These are phyloP conservation scores for Tamandua tetradactyla DNA, from an alignment of 2,797 vertebrate genomes.

Conservation along the genomic window DNA sequence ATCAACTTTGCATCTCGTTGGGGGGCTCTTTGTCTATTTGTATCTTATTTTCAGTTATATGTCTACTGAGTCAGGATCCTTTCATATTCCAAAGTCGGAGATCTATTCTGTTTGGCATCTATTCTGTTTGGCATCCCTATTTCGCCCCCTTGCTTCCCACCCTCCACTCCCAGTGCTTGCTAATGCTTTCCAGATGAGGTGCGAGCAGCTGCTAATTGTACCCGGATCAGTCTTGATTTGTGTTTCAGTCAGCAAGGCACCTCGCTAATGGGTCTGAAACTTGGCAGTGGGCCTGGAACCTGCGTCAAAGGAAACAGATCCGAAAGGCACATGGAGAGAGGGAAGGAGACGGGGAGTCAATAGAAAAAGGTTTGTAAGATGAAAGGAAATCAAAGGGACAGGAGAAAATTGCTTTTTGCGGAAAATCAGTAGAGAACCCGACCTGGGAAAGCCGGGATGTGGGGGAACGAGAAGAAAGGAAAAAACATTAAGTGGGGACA, in stretches of 20 bases:
- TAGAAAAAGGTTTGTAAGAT: slow-evolving; percentile 47
- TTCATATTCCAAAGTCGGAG: slow-evolving; percentile 79
- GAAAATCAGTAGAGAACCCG: background rate
- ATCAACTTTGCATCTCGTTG: background rate
- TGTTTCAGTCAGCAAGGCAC: slow-evolving; percentile 90
- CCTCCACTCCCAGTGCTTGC: slow-evolving; percentile 76
- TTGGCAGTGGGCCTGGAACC: slow-evolving; percentile 87
- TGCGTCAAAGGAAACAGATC: slow-evolving; percentile 87
- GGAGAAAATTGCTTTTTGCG: background rate
- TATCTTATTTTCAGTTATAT: slow-evolving; percentile 29
- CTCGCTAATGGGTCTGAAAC: slow-evolving; percentile 88
- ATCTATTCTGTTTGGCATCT: slow-evolving; percentile 88
- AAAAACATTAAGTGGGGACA: background rate
- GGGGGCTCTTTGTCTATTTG: slow-evolving; percentile 25
- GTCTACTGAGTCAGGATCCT: slow-evolving; percentile 65
- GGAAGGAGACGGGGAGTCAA: slow-evolving; percentile 70
- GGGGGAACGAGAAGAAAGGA: background rate
- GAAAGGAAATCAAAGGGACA: slow-evolving; percentile 20
- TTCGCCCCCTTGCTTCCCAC: slow-evolving; percentile 79
- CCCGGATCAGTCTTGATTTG: slow-evolving; percentile 94
- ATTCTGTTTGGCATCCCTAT: slow-evolving; percentile 86
- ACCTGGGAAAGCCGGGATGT: background rate
- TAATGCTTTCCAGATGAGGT: slow-evolving; percentile 97
- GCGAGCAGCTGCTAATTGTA: slow-evolving; percentile 93
- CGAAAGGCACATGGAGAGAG: slow-evolving; percentile 77